These are phyloP conservation scores for Drosophila parvula DNA, from an alignment of 1,140 invertebrate genomes.

Conservation along the genomic window DNA sequence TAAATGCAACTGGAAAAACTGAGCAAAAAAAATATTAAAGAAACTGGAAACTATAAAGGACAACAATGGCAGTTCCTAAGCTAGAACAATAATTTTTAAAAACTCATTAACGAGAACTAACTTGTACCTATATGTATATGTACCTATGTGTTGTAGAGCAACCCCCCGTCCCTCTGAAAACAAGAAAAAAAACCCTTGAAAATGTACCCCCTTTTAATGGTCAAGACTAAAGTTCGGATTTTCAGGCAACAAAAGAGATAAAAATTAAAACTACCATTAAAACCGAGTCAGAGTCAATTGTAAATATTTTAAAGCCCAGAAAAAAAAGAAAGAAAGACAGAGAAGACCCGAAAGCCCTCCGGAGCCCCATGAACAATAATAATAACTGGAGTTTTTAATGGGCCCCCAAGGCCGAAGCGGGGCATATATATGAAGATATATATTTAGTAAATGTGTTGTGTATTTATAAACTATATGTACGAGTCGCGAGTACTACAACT, in stretches of 20 bases:
- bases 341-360: slow-evolving; percentile 32
- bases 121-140: slow-evolving; percentile 59
- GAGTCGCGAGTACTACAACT: slow-evolving; percentile 18
- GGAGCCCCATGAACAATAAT: slow-evolving; percentile 55
- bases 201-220: slow-evolving; percentile 28
- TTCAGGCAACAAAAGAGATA: slow-evolving; percentile 33
- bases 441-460: slow-evolving; percentile 28
- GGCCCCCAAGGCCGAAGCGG: slow-evolving; percentile 63
- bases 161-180: slow-evolving; percentile 39
- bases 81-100: slow-evolving; percentile 77
- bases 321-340: not conserved
- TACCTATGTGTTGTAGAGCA: slow-evolving; percentile 51
- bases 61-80: slow-evolving; percentile 69
- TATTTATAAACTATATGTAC: slow-evolving; percentile 44
- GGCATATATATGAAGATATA: slow-evolving; percentile 55
- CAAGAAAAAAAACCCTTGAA: slow-evolving; percentile 15
- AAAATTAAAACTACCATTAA: slow-evolving; percentile 46
- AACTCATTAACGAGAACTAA: slow-evolving; percentile 41
- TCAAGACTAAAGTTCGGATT: slow-evolving; percentile 28
- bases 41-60: slow-evolving; percentile 49
- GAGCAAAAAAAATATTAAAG: slow-evolving; percentile 1
- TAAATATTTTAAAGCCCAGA: slow-evolving; percentile 61
- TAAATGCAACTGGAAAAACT: slow-evolving; percentile 39
- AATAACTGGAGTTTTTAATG: slow-evolving; percentile 72
- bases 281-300: slow-evolving; percentile 58